Evolutionary conservation across 2,113 vertebrate species (phyloP), one percentile per base, ranked within the genome.

Genomic region (Fulica atra): DNA sequence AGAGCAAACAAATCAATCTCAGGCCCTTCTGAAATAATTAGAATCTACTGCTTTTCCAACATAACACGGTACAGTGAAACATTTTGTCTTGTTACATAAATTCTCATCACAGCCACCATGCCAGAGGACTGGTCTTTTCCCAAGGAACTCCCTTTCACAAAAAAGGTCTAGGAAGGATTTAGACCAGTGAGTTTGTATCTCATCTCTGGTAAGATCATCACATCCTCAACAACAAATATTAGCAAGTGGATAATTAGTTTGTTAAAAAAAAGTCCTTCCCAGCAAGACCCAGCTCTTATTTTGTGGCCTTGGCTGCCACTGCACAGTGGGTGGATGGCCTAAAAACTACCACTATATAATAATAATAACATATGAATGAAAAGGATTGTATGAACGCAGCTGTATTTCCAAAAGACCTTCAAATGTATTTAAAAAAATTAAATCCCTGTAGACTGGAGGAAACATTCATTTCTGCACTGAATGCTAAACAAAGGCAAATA

Each of bases 41-140:
- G 4, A 13, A 61, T 23, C 29, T 86, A 76, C 54, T 71, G 29
- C 4, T 53, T 50, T 66, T 44, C 17, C 69, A 51, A 31, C 1
- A 1, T 9, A 81, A 61, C 6, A 11, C 16, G 1, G 0, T 16
- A 40, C 3, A 46, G 19, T 18, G 10, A 44, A 71, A 25, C 1
- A 23, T 44, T 70, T 61, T 4, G 5, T 23, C 9, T 40, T 51
- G 7, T 48, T 73, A 11, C 4, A 44, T 8, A 16, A 74, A 33
- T 8, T 88, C 46, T 48, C 20, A 61, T 19, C 21, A 51, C 38
- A 56, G 19, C 17, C 7, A 31, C 25, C 19, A 16, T 26, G 35
- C 26, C 26, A 57, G 17, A 74, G 56, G 35, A 20, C 33, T 23
- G 6, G 6, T 42, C 33, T 73, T 61, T 48, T 66, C 65, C 46